Evolutionary conservation across 2,888 invertebrate genomes (phyloP), one percentile per base, ranked within the genome.

Genomic region (Lydus trimaculatus): DNA sequence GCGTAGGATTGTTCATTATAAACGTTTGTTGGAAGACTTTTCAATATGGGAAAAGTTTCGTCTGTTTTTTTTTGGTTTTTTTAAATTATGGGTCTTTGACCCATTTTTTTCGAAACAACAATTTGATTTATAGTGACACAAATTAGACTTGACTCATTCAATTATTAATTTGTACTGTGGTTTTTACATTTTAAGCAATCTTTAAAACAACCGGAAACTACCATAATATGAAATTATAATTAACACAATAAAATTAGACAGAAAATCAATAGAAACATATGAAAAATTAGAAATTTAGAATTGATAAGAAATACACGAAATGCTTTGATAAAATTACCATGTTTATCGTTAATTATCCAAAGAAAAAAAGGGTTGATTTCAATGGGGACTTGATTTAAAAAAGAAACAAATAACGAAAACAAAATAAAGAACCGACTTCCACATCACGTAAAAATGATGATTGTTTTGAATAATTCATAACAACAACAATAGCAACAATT

Each of bases 1-100:
- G n/a, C 20, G 63, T 43, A 58, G 17, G 20, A 36, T 58, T 66
- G 61, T 63, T 69, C 60, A 58, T 68, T 58, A 65, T 66, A 70
- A 66, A 66, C 61, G 60, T 39, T 64, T 66, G 70, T 62, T 69
- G 66, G 63, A 63, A 59, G 17, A 64, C 64, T 36, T 64, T 70
- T 67, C 59, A 67, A 67, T 69, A 63, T 25, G 60, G 25, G 2
- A 23, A 52, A 52, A 52, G n/a, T n/a, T n/a, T n/a, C n/a, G n/a
- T n/a, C n/a, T n/a, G n/a, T n/a, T n/a, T n/a, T n/a, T n/a, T n/a
- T n/a, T n/a, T n/a, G n/a, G n/a, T n/a, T n/a, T n/a, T n/a, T n/a
- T n/a, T n/a, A n/a, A 52, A 52, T 23, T 52, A 20, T 7, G 48
- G 52, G 23, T 52, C 25, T 52, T 52, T 13, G 25, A 52, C 52